Evolutionary conservation across 2,888 invertebrate species (phyloP), one percentile per base, ranked within the genome.

Genomic region (Eupithecia insigniata): DNA sequence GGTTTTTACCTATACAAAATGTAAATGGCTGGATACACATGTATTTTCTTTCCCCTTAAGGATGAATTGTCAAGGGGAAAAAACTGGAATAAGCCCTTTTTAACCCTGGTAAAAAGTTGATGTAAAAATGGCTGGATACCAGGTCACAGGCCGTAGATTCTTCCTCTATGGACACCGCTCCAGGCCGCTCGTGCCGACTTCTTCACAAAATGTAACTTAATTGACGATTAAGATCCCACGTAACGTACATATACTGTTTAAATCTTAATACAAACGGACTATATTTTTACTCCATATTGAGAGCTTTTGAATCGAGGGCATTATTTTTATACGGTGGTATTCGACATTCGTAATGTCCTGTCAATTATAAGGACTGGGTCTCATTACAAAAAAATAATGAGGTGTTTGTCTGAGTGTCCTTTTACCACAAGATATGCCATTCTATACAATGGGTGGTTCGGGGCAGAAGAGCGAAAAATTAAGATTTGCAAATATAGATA

Each of bases 151-250:
- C 30, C 32, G n/a, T 62, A 62, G 30, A 18, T 30, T 62, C 34
- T 32, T 18, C 8, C 71, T 76, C 77, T 72, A 73, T 69, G 74
- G 69, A 75, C 69, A 81, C 73, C 71, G 84, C 88, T 80, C 58
- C 78, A 69, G 86, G 87, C 86, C 76, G 76, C 81, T 83, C 85
- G 85, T 84, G 86, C 84, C 76, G 71, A 65, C 71, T 75, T 76
- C 74, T 71, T 73, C 69, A 72, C 74, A 80, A 76, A 71, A 78
- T 70, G 80, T 81, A 79, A 77, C 77, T 78, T 78, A 73, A 81
- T 81, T 81, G 75, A 77, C 76, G 78, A 80, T 78, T 76, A 79
- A 77, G 73, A 78, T 70, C 67, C 67, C 70, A 72, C 64, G 71
- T 73, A 66, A 72, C 64, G 71, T 73, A 66, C 71, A 76, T 74